Evolutionary conservation across 2,888 invertebrate genomes (phyloP).

Genomic region (Andrena camellia): DNA sequence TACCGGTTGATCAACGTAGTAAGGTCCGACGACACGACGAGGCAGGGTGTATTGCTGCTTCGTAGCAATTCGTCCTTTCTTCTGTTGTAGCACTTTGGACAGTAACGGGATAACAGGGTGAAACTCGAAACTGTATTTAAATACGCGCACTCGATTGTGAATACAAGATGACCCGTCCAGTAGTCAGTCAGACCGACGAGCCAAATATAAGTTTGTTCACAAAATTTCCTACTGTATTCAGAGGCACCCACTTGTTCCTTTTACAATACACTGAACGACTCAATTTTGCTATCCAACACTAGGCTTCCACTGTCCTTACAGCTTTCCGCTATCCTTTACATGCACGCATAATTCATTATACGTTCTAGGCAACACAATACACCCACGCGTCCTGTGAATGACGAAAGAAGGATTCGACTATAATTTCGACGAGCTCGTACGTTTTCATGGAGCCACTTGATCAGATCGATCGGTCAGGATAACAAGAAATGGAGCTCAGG

Average conservation of each 20-base stretch:
- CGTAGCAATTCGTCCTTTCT: not conserved
- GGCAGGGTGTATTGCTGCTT: not conserved
- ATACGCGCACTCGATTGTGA: not conserved
- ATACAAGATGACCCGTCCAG: not conserved
- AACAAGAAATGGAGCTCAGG: slow-evolving; percentile 18
- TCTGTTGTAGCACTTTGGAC: not conserved
- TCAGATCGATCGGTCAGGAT: slow-evolving; percentile 2
- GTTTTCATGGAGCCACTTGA: slow-evolving; percentile 1
- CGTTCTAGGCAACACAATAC: not conserved
- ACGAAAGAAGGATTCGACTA: slow-evolving; percentile 4
- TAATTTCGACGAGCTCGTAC: not conserved
- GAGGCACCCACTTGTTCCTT: slow-evolving; percentile 25
- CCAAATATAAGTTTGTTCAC: not conserved
- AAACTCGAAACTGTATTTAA: not conserved
- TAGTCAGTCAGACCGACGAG: not conserved
- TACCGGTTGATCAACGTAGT: slow-evolving; percentile 33
- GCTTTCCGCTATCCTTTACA: slow-evolving; percentile 29
- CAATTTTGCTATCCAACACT: slow-evolving; percentile 6
- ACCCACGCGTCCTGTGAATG: slow-evolving; percentile 37
- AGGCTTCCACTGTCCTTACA: slow-evolving; percentile 20
- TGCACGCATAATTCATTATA: slow-evolving; percentile 32
- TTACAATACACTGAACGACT: slow-evolving; percentile 17
- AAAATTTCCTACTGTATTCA: not conserved
- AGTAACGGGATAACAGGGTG: not conserved
- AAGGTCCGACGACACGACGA: slow-evolving; percentile 11